Evolutionary conservation across 2,888 invertebrate species (phyloP), one percentile per base, ranked within the genome.

Genomic region (Brachyptera putata): DNA sequence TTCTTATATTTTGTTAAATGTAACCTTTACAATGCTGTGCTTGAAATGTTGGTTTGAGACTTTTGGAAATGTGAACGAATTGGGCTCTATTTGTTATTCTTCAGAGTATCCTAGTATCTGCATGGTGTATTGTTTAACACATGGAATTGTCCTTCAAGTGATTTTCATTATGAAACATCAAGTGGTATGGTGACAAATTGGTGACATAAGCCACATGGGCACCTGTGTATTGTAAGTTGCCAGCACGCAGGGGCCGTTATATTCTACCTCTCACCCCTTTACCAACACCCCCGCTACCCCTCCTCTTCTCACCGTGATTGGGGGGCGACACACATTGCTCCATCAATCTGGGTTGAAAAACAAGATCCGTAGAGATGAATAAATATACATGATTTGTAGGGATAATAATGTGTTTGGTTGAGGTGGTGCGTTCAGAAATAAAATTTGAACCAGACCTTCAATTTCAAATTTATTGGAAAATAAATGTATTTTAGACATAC

Each of bases 191-290:
- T 43, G 43, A 43, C 43, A 43, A 43, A 43, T 43, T 43, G 21
- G 16, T 21, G 43, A 43, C 43, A 43, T 4, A 43, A 21, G 43
- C 21, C 43, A 30, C 43, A 4, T 21, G 43, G 43, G 18, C 43
- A 43, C 43, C 43, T 43, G 43, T 43, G 43, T 43, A 43, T 43
- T 43, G 43, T 43, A 43, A 43, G 43, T 43, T 43, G 43, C 43
- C 43, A 16, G 18, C 43, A 21, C 43, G 4, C 18, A 43, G 43
- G 18, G 43, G 11, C 21, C 16, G 43, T 43, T 43, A 43, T 16
- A 37, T 13, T 43, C 43, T 18, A 43, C 43, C 43, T 18, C 16
- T 37, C 16, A n/a, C 43, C 21, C 30, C 30, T 7, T 5, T 30
- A 5, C 30, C 30, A 30, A n/a, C n/a, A n/a, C n/a, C 43, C 43